Evolutionary conservation across 2,113 vertebrate genomes (phyloP), one percentile per base, ranked within the genome.

Genomic region (Geothlypis trichas): DNA sequence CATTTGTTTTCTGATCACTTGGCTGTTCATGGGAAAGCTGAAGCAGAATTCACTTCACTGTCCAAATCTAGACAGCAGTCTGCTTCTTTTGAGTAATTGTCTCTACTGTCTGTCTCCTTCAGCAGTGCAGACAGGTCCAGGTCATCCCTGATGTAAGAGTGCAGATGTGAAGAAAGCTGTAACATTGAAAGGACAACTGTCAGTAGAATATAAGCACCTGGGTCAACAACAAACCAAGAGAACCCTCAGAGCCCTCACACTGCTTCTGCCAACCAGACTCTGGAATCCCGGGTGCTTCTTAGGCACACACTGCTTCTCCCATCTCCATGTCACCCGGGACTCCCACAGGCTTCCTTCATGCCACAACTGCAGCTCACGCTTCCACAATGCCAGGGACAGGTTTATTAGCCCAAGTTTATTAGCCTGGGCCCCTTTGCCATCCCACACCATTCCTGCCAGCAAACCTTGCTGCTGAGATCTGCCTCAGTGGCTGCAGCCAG

Each of bases 301-400:
- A 59, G 30, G 28, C 76, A 21, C 22, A 63, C 1, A 0, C 15
- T 41, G 35, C 54, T 87, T 41, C 20, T 73, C 41, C 44, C 20
- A 42, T 55, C 39, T 59, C 26, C 30, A 13, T 3, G 1, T 28
- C 35, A 72, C 16, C 4, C 10, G 18, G 72, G 31, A 39, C 27
- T 89, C 42, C 37, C 27, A 18, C 12, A 41, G 61, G 55, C 37
- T 79, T 91, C 37, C 47, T 83, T 59, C 5, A 14, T 39, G 21
- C 49, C 35, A 22, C 0, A 0, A 3, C 26, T 57, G 18, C 20
- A 65, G 68, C 30, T 55, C 0, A 0, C 4, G 1, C 10, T 49
- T 30, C 39, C 17, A 5, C 13, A 21, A 37, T 23, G 27, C 42
- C 0, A 0, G 33, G 51, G 51, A n/a, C 46, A 61, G 66, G 33